Percentiles rank a stretch among this genome's conserved stretches.
Conservation (phyloP, 1,140 invertebrate genomes). For the Theocolax elegans region DNA sequence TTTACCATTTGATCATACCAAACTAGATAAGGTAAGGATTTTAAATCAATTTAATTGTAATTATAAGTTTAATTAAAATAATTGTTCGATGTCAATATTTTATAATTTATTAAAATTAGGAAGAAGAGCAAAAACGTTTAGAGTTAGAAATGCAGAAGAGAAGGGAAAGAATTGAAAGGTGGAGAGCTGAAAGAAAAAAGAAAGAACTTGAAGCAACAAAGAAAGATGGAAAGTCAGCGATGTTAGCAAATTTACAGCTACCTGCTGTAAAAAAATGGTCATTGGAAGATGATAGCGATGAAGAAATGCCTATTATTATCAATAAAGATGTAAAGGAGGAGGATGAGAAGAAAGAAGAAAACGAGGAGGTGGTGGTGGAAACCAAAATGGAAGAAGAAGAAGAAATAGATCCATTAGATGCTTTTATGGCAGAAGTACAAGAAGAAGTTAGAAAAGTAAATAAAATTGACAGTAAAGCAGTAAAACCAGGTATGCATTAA, state of each 20-base stretch:
- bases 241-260: slow-evolving; percentile 70
- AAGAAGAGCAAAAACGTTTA: slow-evolving; percentile 88
- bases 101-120: slow-evolving; percentile 62
- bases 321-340: slow-evolving; percentile 70
- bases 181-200: slow-evolving; percentile 77
- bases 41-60: slow-evolving; percentile 14
- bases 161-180: slow-evolving; percentile 75
- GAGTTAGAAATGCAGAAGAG: slow-evolving; percentile 97
- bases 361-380: slow-evolving; percentile 68
- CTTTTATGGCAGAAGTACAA: slow-evolving; percentile 92
- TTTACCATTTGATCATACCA: slow-evolving; percentile 76
- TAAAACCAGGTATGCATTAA: slow-evolving; percentile 45
- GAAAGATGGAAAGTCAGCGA: slow-evolving; percentile 75
- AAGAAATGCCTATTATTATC: slow-evolving; percentile 65
- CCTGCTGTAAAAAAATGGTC: slow-evolving; percentile 89
- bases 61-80: too few species aligned
- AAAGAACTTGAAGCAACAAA: slow-evolving; percentile 84
- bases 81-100: slow-evolving; percentile 1
- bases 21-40: slow-evolving; percentile 77
- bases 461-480: slow-evolving; percentile 74
- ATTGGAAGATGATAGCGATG: slow-evolving; percentile 89
- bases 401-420: slow-evolving; percentile 95
- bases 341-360: slow-evolving; percentile 70
- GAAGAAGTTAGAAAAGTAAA: slow-evolving; percentile 93
- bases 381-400: slow-evolving; percentile 69